These are phyloP conservation scores for Atherinosoma microstoma DNA, from an alignment of 2,797 vertebrate species.

Conservation along the genomic window DNA sequence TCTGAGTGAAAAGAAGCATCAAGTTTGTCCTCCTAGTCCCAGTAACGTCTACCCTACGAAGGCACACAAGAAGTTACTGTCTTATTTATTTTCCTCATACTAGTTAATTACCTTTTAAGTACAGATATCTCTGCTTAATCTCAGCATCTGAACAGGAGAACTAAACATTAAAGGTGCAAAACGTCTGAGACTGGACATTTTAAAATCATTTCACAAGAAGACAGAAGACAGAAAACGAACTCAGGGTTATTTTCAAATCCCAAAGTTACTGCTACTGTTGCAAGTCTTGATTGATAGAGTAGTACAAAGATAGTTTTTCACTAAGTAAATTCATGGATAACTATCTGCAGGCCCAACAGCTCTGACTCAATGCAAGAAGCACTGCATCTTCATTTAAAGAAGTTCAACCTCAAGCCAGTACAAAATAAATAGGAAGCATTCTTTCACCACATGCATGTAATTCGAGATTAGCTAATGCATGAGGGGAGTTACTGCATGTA, in stretches of 20 bases:
- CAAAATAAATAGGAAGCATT: conserved; percentile 33
- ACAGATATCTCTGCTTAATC: background rate
- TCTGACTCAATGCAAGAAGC: conserved; percentile 28
- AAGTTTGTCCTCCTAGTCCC: conserved; percentile 34
- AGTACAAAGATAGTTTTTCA: conserved; percentile 29
- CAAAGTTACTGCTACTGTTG: conserved; percentile 33
- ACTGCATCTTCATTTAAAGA: conserved; percentile 29
- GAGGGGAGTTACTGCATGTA: conserved; percentile 4
- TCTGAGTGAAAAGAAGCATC: conserved; percentile 63
- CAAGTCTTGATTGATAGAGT: conserved; percentile 39
- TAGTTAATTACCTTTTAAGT: conserved; percentile 2
- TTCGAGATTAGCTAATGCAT: conserved; percentile 45
- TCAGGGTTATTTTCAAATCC: conserved; percentile 38
- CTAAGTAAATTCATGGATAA: conserved; percentile 36
- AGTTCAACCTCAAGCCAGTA: conserved; percentile 36
- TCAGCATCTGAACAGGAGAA: conserved; percentile 3
- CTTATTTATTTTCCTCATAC: background rate
- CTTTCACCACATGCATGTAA: conserved; percentile 31
- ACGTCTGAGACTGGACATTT: background rate
- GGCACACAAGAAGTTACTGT: conserved; percentile 1
- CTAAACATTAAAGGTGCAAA: conserved; percentile 2
- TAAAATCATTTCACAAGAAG: conserved; percentile 12
- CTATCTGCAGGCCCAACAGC: conserved; percentile 49
- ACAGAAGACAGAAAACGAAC: conserved; percentile 23
- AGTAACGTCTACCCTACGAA: conserved; percentile 25